Base-by-base conservation (phyloP, 2,797 vertebrate species). In the Danio jaintianensis region DNA sequence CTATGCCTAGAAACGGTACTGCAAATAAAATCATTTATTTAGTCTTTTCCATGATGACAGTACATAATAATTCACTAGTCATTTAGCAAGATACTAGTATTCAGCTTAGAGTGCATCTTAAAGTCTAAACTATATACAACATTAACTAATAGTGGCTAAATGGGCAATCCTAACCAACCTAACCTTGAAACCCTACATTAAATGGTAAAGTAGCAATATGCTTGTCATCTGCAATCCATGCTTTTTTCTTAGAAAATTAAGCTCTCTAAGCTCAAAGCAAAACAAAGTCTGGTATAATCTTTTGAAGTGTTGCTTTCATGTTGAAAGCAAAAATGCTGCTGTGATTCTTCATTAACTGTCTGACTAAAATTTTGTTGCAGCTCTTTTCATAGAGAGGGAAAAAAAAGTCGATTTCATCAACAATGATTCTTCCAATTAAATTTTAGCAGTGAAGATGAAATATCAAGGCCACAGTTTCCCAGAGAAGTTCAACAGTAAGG, bases 241-340 rank as follows among this genome's bases (percentile, higher is more conserved):
- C 53, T 12, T 64, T 78, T 43, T 12, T 42, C 43, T n/a, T n/a
- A n/a, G n/a, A n/a, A n/a, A n/a, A n/a, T n/a, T 11, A 13, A 52
- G 62, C 18, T n/a, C 12, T 45, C 4, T 55, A 9, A 9, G n/a
- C 64, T 47, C 16, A 69, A 48, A 59, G 64, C 62, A 67, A 77
- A 56, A 29, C 52, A 77, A 68, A 38, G 42, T 58, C 50, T 78
- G 7, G 10, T 48, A 15, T 11, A n/a, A 48, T 78, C 43, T 69
- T 78, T 69, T 59, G 64, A 78, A 69, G 64, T 58, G 56, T 16
- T 48, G 36, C 42, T 69, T 68, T 68, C 22, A 69, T 58, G 75
- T 78, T 7, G 6, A 59, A 67, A 78, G 42, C 52, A 40, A 69
- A 78, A 69, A 58, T 50, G 12, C n/a, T 42, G 64, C 55, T 50